Base-by-base conservation (phyloP, 2,113 vertebrate genomes). In the Typhlomys cinereus region DNA sequence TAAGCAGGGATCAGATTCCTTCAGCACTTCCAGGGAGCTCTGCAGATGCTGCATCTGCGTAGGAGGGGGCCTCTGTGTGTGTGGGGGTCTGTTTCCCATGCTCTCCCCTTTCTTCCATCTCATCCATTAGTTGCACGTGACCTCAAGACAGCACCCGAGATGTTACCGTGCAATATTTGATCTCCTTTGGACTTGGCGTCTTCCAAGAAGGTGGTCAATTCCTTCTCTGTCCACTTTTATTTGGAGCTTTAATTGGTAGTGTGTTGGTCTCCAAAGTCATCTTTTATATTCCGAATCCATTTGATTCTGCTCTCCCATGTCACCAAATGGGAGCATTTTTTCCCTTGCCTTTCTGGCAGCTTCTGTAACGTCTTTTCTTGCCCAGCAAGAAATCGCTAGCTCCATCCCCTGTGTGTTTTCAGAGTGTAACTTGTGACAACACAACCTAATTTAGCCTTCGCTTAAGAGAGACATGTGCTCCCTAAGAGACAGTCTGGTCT, bases 361-460 rank as follows among this genome's bases (percentile, higher is more conserved):
- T 83, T 93, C 34, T 74, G 11, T 74, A 69, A 39, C 48, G 23
- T 88, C 29, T 89, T 67, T 88, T 52, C 48, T 39, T 11, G 2
- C 27, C 48, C 39, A 76, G 61, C 17, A 86, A 48, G 74, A 88
- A 74, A 34, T 66, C 41, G 5, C 36, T 67, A 59, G 79, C 21
- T 46, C 7, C 9, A 21, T 41, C 54, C 7, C 4, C 29, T 88
- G 64, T 36, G n/a, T 59, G 23, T 48, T 88, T 82, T 92, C 52
- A 62, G 29, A 41, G 44, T 50, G 6, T 31, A 7, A 21, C 83
- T 15, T 15, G 21, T 85, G 48, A 83, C 36, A 41, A 1, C 41
- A n/a, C 74, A 70, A 79, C 82, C 85, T 88, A 73, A 79, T 93
- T 96, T 80, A 83, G 78, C 85, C 85, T 88, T 92, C 29, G 44